Percentiles rank a stretch among this genome's conserved stretches.
These are phyloP conservation scores for Chrysochloris asiatica DNA, from an alignment of 2,113 vertebrate genomes.

Conservation along the genomic window DNA sequence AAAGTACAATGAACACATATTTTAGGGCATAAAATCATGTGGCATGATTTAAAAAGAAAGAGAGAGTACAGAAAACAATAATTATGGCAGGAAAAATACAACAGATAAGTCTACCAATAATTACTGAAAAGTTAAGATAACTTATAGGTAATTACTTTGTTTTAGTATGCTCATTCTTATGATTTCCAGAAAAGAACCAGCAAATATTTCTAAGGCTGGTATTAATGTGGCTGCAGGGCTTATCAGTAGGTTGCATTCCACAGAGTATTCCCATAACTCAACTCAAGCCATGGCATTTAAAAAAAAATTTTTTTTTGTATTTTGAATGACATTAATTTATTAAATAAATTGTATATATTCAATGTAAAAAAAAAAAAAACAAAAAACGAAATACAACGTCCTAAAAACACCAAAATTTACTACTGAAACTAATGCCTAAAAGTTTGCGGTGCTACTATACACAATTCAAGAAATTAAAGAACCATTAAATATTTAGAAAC, in stretches of 20 bases:
- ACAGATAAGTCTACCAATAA: neutral
- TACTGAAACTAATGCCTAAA: conserved; percentile 86
- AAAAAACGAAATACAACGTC: conserved; percentile 89
- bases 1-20: neutral
- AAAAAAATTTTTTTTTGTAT: too few species aligned
- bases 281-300: neutral
- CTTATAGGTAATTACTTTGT: neutral
- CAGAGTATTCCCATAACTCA: neutral
- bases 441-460: conserved; percentile 82
- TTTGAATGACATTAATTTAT: too few species aligned
- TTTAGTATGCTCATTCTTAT: neutral
- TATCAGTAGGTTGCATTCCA: neutral
- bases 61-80: neutral
- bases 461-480: conserved; percentile 84
- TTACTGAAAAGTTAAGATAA: conserved; percentile 9
- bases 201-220: neutral
- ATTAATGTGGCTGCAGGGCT: neutral
- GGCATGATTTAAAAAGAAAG: neutral
- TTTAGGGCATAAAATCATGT: neutral
- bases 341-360: too few species aligned
- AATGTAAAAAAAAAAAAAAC: too few species aligned
- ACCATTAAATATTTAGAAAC: conserved; percentile 89
- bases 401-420: conserved; percentile 88
- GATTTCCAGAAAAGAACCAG: conserved; percentile 12
- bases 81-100: neutral